phyloP scores from a whole-genome alignment of 2,113 vertebrate species.

The Cariama cristata region DNA sequence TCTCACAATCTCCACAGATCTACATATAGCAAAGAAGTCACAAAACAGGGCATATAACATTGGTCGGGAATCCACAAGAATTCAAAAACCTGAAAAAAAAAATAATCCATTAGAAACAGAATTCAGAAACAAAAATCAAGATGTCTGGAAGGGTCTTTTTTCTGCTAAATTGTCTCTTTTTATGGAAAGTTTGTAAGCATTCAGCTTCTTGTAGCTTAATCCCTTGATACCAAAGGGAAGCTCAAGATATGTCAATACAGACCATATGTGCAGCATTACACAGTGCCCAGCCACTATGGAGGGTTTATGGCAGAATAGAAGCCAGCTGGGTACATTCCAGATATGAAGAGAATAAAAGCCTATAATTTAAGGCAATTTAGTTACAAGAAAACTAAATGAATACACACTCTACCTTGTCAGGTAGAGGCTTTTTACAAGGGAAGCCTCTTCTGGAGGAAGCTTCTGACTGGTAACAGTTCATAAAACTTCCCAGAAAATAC shows the following conservation, averaged over 20 bases:
- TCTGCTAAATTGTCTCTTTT: neutral
- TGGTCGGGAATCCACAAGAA: neutral
- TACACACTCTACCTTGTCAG: neutral
- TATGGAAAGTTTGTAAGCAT: neutral
- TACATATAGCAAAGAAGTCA: neutral
- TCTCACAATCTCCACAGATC: neutral
- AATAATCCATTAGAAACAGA: neutral
- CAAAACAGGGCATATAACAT: neutral
- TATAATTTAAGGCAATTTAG: neutral
- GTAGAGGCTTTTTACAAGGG: neutral
- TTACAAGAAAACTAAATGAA: neutral
- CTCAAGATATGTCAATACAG: neutral
- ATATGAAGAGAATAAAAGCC: neutral
- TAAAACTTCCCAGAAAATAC: neutral
- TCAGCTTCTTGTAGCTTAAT: neutral
- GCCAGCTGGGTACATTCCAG: neutral
- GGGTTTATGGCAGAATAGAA: neutral
- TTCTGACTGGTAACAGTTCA: neutral
- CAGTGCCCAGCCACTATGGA: neutral
- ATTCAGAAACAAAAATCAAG: neutral
- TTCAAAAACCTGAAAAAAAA: neutral
- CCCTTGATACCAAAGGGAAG: neutral
- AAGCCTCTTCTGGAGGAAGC: neutral
- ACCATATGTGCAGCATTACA: neutral
- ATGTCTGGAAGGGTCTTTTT: neutral